A percentile compares a stretch with the other conserved stretches of the same genome.
phyloP scores from a whole-genome alignment of 2,888 invertebrate species.

The Drosophila imparisetae region DNA sequence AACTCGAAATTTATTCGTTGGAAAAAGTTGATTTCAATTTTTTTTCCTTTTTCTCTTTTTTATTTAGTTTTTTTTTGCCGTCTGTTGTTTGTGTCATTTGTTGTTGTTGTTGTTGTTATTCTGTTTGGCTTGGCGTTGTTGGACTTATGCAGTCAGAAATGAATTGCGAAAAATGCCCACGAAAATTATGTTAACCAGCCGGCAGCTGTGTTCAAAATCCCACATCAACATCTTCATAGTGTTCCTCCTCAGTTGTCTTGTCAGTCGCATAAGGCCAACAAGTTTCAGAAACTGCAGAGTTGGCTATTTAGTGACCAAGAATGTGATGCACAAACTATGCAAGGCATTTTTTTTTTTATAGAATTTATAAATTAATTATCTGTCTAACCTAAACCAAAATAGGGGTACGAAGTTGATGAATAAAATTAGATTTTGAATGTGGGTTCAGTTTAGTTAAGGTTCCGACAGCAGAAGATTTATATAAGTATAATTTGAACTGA shows the following conservation, averaged over 20 bases:
- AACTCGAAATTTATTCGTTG: slow-evolving; percentile 81
- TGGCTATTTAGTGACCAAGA: slow-evolving; percentile 1
- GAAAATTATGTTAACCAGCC: slow-evolving; percentile 80
- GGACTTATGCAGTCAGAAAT: slow-evolving; percentile 64
- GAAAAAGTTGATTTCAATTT: slow-evolving; percentile 76
- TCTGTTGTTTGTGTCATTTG: slow-evolving; percentile 17
- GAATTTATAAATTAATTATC: neutral
- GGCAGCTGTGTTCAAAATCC: slow-evolving; percentile 69
- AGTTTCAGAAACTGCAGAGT: slow-evolving; percentile 4
- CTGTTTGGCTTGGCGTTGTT: slow-evolving; percentile 32
- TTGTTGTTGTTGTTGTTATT: slow-evolving; percentile 30
- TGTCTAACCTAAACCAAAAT: neutral
- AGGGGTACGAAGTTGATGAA: neutral
- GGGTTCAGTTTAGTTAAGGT: neutral
- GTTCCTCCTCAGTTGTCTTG: neutral
- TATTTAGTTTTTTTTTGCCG: slow-evolving; percentile 29
- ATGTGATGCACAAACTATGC: neutral
- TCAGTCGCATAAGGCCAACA: neutral
- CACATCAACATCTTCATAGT: slow-evolving; percentile 33
- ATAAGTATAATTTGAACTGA: neutral
- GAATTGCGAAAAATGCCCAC: slow-evolving; percentile 73
- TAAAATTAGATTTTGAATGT: too few relatives aligned
- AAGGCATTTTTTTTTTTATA: neutral
- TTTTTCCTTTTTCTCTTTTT: slow-evolving; percentile 26
- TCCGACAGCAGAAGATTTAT: neutral